Base-by-base conservation (phyloP, 1,140 invertebrate genomes). In the Zaprionus gabonicus region DNA sequence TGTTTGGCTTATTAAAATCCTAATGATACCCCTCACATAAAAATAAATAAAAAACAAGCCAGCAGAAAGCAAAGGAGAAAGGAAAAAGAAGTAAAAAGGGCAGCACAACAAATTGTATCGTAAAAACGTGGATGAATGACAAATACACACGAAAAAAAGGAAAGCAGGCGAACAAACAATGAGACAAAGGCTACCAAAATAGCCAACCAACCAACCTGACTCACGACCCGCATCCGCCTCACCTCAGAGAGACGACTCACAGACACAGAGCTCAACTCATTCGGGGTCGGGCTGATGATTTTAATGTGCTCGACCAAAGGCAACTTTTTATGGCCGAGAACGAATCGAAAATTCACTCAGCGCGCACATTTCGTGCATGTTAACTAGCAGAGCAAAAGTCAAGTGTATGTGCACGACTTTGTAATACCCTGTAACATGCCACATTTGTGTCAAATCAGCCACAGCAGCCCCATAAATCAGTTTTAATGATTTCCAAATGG, bases 261-360 rank as follows among this genome's bases (percentile, higher is more conserved):
- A 58, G 56, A 23, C 4, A 41, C 6, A 27, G 15, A 31, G 6
- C 28, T 31, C 7, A 25, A 46, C 12, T 13, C 58, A 64, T 63
- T 71, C 70, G n/a, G 49, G 76, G 55, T 27, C 34, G 49, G 49
- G 13, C 69, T 76, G 73, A 90, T 85, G 84, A 90, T 85, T 88
- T 74, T 69, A 73, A 78, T 78, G 76, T 58, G 65, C 17, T 74
- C 73, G 34, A 56, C 56, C 28, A 60, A 34, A 34, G 31, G 31
- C 31, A 34, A 1, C 31, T 34, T 34, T 34, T 34, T 34, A 34
- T 34, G 46, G 58, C 15, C 38, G n/a, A 63, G 53, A 75, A 78
- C 62, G 79, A 72, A 87, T 90, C 84, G 81, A 81, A 79, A 79
- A 90, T 88, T 88, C 84, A 88, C 81, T 88, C 84, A 90, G 74